Percentiles rank a stretch among this genome's conserved stretches.
These are phyloP conservation scores for Pogonus chalceus DNA, from an alignment of 1,140 invertebrate genomes.

Conservation along the genomic window DNA sequence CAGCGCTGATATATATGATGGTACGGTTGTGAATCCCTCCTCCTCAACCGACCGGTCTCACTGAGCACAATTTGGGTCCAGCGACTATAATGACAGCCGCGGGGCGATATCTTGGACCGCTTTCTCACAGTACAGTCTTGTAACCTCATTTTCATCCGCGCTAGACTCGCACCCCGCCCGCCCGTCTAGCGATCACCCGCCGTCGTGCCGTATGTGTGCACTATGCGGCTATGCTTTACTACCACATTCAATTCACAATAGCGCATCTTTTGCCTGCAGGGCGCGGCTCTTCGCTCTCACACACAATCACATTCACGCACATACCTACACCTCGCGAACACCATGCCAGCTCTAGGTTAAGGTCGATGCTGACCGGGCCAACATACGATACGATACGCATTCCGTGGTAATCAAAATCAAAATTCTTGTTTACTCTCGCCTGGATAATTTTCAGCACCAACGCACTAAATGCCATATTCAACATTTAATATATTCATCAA, in stretches of 20 bases:
- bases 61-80: constrained; percentile 34
- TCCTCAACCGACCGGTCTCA: constrained; percentile 17
- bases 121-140: constrained; percentile 31
- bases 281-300: no score
- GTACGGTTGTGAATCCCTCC: constrained; percentile 24
- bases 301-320: no score
- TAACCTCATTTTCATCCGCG: constrained; percentile 32
- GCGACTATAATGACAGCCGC: constrained; percentile 32
- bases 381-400: no score
- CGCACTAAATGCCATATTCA: no score
- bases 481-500: no score
- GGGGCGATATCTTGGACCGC: constrained; percentile 33
- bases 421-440: no score
- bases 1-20: constrained; percentile 31
- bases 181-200: neutral
- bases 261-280: neutral
- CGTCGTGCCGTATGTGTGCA: neutral
- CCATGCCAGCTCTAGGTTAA: neutral
- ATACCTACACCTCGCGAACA: neutral
- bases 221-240: neutral
- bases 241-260: neutral
- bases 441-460: no score
- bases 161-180: constrained; percentile 21
- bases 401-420: no score
- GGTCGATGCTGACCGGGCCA: neutral